Percentiles rank a stretch among this genome's conserved stretches.
phyloP scores from a whole-genome alignment of 2,888 invertebrate species.

The Apodemia hepburni region DNA sequence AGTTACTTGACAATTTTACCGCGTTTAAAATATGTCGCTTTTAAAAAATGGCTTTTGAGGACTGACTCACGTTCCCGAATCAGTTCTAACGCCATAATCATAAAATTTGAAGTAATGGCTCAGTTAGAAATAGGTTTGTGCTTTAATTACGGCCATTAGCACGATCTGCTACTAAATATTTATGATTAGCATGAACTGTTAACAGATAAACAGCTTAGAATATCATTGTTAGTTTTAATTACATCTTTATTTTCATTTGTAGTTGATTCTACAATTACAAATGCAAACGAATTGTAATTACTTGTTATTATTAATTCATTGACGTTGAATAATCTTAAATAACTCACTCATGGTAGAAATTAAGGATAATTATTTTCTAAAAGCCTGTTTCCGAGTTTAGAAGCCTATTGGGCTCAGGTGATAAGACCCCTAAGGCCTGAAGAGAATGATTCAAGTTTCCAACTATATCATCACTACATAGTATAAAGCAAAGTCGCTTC shows the following conservation, averaged over 20 bases:
- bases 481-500: no score
- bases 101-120: background rate
- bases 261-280: no score
- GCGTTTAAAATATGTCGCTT: background rate
- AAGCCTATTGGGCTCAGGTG: no score
- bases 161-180: constrained; percentile 3
- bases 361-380: no score
- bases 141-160: background rate
- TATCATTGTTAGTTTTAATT: background rate
- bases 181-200: constrained; percentile 1
- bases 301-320: background rate
- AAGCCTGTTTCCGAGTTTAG: no score
- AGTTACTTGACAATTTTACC: no score
- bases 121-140: background rate
- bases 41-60: background rate
- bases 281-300: no score
- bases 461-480: no score
- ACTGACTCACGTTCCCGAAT: background rate
- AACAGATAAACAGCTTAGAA: background rate
- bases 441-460: no score
- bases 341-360: no score
- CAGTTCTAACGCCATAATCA: constrained; percentile 6
- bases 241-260: background rate
- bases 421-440: no score
- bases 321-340: background rate